These are phyloP conservation scores for Trematocara unimaculatum DNA, from an alignment of 2,113 vertebrate genomes.

Conservation along the genomic window DNA sequence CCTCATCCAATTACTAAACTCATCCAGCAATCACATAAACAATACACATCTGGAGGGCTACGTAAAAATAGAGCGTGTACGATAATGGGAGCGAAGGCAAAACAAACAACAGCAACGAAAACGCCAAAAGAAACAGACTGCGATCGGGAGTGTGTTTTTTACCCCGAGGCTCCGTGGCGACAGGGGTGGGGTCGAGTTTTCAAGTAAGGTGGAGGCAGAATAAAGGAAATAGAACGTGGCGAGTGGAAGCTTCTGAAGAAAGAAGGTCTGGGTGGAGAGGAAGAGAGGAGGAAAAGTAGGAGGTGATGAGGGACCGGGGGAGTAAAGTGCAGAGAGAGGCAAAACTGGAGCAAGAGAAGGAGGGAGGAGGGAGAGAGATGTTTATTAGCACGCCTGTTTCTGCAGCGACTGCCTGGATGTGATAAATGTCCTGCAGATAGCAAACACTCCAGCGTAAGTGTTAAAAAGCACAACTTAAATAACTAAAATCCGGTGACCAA, in stretches of 20 bases:
- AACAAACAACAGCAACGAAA: background rate
- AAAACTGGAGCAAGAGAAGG: constrained; percentile 18
- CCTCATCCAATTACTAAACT: background rate
- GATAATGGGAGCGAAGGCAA: background rate
- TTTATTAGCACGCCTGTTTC: background rate
- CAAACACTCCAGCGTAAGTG: background rate
- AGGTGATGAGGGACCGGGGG: background rate
- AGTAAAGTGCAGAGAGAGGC: background rate
- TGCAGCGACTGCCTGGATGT: constrained; percentile 21
- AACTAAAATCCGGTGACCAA: background rate
- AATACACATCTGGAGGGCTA: background rate
- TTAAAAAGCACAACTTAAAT: background rate
- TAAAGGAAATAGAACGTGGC: background rate
- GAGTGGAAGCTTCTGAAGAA: background rate
- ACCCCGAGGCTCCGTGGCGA: background rate
- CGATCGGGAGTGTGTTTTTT: constrained; percentile 25
- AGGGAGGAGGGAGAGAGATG: background rate
- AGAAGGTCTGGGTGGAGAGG: background rate
- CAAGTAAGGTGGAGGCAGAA: background rate
- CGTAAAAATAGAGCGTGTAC: background rate
- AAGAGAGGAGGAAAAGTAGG: background rate
- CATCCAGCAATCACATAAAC: background rate
- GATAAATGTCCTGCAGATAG: constrained; percentile 46
- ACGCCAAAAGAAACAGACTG: constrained; percentile 28
- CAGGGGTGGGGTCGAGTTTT: background rate